Percentiles rank a stretch among this genome's conserved stretches.
phyloP scores from a whole-genome alignment of 2,888 invertebrate genomes.

The Hemistola chrysoprasaria region DNA sequence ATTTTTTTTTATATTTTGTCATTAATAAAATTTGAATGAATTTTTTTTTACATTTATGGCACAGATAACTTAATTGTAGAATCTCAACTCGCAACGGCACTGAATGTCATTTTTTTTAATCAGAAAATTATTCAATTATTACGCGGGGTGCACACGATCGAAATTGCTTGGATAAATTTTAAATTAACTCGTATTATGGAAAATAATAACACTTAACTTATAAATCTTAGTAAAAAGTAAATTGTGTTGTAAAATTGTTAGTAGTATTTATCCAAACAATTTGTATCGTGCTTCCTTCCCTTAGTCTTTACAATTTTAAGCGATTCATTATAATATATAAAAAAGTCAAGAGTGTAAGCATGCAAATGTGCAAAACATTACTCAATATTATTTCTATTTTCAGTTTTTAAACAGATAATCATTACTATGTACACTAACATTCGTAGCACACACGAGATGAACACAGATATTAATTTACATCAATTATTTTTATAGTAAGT shows the following conservation, averaged over 20 bases:
- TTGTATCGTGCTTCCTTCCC: constrained; percentile 11
- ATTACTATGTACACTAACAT: constrained; percentile 61
- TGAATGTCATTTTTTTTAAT: constrained; percentile 34
- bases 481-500: too few relatives aligned
- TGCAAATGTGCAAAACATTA: constrained; percentile 29
- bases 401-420: constrained; percentile 44
- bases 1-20: constrained; percentile 16
- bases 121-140: constrained; percentile 33
- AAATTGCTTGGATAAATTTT: constrained; percentile 28
- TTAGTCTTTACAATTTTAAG: constrained; percentile 13
- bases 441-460: constrained; percentile 65
- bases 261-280: constrained; percentile 24
- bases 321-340: constrained; percentile 3
- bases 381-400: constrained; percentile 31
- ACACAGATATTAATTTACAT: constrained; percentile 70
- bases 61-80: constrained; percentile 53
- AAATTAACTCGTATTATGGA: constrained; percentile 17
- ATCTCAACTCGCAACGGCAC: constrained; percentile 39
- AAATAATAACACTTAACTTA: constrained; percentile 30
- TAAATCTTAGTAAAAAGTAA: constrained; percentile 2
- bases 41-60: constrained; percentile 50
- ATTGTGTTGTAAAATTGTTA: constrained; percentile 2
- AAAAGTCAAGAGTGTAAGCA: constrained; percentile 17
- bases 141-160: constrained; percentile 21
- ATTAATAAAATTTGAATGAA: constrained; percentile 11